A percentile compares a stretch with the other conserved stretches of the same genome.
Conservation (phyloP, 2,113 vertebrate genomes). For the Oreotragus oreotragus region DNA sequence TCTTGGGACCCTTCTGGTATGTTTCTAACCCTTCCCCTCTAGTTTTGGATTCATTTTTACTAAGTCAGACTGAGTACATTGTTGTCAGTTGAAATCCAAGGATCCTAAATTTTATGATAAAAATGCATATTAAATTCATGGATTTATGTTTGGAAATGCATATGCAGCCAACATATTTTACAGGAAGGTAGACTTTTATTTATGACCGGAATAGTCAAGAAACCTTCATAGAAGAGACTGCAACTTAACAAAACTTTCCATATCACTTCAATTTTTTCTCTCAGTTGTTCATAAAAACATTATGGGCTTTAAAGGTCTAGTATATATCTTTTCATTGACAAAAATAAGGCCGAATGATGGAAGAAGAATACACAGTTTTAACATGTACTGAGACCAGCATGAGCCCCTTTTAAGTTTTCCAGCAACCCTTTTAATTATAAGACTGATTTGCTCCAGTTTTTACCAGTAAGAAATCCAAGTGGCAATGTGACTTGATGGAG, state of each 20-base stretch:
- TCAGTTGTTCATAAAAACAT: not conserved
- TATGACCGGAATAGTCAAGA: not conserved
- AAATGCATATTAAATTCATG: not conserved
- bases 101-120: not conserved
- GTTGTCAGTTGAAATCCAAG: not conserved
- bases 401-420: not conserved
- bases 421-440: not conserved
- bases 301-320: not conserved
- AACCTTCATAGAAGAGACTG: not conserved
- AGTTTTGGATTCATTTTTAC: not conserved
- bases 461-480: not conserved
- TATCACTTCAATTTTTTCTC: not conserved
- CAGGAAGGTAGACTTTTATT: not conserved
- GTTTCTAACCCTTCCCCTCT: not conserved
- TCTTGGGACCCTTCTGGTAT: not conserved
- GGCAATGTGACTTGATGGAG: not conserved
- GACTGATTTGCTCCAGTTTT: not conserved
- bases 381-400: not conserved
- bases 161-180: not conserved
- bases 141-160: not conserved
- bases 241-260: not conserved
- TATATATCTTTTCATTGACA: not conserved
- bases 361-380: not conserved
- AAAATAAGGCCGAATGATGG: not conserved
- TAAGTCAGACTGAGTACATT: not conserved